phyloP scores from a whole-genome alignment of 2,113 vertebrate genomes.

The Scatophagus argus region DNA sequence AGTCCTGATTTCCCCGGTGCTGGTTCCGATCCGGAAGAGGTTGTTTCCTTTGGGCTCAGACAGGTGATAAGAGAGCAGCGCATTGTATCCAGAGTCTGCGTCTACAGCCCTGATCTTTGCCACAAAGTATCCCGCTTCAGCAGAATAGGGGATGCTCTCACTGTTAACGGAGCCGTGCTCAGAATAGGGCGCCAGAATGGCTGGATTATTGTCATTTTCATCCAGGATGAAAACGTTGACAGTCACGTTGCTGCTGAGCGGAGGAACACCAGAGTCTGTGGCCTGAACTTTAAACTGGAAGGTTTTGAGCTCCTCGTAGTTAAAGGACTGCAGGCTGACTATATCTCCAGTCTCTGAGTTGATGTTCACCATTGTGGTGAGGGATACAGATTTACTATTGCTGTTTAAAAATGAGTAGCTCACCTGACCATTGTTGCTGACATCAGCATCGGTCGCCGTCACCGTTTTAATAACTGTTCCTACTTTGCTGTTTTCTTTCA shows the following conservation, averaged over 20 bases:
- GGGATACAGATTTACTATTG: slow-evolving; percentile 17
- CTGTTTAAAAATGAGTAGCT: slow-evolving; percentile 65
- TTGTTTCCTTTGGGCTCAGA: slow-evolving; percentile 60
- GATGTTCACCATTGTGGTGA: slow-evolving; percentile 70
- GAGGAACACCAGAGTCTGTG: slow-evolving; percentile 77
- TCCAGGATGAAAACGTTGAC: neutral
- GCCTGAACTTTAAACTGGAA: too few species aligned
- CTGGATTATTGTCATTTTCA: neutral
- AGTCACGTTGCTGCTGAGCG: slow-evolving; percentile 75
- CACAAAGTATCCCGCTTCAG: slow-evolving; percentile 82
- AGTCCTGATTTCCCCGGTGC: slow-evolving; percentile 69
- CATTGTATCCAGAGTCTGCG: slow-evolving; percentile 71
- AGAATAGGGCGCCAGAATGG: slow-evolving; percentile 58
- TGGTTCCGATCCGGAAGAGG: slow-evolving; percentile 70
- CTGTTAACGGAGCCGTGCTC: slow-evolving; percentile 79
- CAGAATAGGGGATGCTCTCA: slow-evolving; percentile 84
- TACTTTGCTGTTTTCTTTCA: slow-evolving; percentile 82
- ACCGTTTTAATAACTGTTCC: slow-evolving; percentile 71
- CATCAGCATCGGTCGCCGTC: slow-evolving; percentile 75
- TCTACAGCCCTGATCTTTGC: slow-evolving; percentile 73
- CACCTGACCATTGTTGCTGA: slow-evolving; percentile 66
- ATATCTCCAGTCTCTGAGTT: slow-evolving; percentile 78
- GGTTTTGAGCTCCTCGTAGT: too few species aligned
- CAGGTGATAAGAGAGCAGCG: slow-evolving; percentile 67
- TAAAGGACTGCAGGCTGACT: too few species aligned